phyloP scores from a whole-genome alignment of 2,888 invertebrate species.

The Caenorhabditis sinica region DNA sequence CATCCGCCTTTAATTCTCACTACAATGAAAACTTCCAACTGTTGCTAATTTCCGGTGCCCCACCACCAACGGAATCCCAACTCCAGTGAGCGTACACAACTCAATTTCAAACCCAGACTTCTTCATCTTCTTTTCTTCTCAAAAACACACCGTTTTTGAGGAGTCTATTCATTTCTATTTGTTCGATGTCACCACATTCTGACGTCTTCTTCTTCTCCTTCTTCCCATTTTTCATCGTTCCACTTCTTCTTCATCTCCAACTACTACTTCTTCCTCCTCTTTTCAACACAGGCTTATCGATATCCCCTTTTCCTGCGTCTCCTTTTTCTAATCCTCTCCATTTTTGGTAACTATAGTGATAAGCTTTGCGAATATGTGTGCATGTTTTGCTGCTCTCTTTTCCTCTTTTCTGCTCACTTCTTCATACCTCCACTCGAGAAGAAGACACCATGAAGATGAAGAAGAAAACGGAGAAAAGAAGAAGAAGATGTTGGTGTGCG shows the following conservation, averaged over 20 bases:
- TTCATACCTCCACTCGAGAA: conserved; percentile 5
- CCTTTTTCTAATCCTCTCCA: conserved; percentile 22
- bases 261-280: neutral
- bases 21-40: conserved; percentile 35
- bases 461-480: neutral
- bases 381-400: conserved; percentile 8
- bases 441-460: neutral
- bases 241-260: conserved; percentile 18
- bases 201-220: conserved; percentile 21
- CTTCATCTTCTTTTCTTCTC: neutral
- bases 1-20: conserved; percentile 3
- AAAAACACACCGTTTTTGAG: conserved; percentile 45
- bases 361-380: conserved; percentile 21
- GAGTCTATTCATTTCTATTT: conserved; percentile 24
- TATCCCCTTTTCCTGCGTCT: conserved; percentile 38
- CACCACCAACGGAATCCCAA: neutral
- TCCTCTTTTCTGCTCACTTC: neutral
- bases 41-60: conserved; percentile 62
- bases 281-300: neutral
- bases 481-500: conserved; percentile 37
- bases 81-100: conserved; percentile 56
- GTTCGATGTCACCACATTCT: neutral
- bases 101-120: conserved; percentile 42
- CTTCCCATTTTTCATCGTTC: conserved; percentile 8
- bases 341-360: conserved; percentile 62